A percentile compares a stretch with the other conserved stretches of the same genome.
Conservation (phyloP, 2,888 invertebrate genomes). For the Quadriops clusia region DNA sequence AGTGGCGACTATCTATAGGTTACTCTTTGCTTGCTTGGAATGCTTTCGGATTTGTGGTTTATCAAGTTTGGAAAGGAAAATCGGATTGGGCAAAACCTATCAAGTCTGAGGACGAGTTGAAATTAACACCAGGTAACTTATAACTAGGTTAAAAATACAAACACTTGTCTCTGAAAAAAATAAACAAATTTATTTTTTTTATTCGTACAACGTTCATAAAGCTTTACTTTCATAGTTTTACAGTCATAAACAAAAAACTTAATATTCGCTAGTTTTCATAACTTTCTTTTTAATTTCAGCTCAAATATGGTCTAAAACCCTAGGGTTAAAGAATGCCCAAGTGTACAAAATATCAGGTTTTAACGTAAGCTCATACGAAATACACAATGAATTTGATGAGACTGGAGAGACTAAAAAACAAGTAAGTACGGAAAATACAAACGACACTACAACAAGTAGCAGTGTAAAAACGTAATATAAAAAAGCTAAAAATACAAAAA, state of each 20-base stretch:
- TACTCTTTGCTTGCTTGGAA: slow-evolving; percentile 62
- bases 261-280: too few species aligned
- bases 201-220: too few species aligned
- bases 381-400: slow-evolving; percentile 22
- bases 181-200: too few species aligned
- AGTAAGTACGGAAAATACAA: slow-evolving; percentile 13
- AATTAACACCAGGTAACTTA: slow-evolving; percentile 44
- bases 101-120: slow-evolving; percentile 47
- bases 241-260: too few species aligned
- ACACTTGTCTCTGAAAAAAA: too few species aligned
- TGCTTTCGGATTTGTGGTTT: slow-evolving; percentile 53
- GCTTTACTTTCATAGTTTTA: too few species aligned
- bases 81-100: slow-evolving; percentile 54
- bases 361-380: slow-evolving; percentile 26
- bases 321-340: slow-evolving; percentile 46
- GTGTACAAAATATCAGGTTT: slow-evolving; percentile 45
- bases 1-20: slow-evolving; percentile 46
- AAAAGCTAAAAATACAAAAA: slow-evolving; percentile 10
- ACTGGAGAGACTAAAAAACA: slow-evolving; percentile 12
- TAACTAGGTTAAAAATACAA: slow-evolving; percentile 3
- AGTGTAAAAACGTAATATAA: slow-evolving; percentile 7
- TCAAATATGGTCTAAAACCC: slow-evolving; percentile 43
- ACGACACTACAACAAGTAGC: slow-evolving; percentile 5
- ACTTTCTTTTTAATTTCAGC: slow-evolving; percentile 33
- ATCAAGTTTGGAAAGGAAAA: slow-evolving; percentile 47